These are phyloP conservation scores for Drosophila rubida DNA, from an alignment of 2,888 invertebrate genomes.

Conservation along the genomic window DNA sequence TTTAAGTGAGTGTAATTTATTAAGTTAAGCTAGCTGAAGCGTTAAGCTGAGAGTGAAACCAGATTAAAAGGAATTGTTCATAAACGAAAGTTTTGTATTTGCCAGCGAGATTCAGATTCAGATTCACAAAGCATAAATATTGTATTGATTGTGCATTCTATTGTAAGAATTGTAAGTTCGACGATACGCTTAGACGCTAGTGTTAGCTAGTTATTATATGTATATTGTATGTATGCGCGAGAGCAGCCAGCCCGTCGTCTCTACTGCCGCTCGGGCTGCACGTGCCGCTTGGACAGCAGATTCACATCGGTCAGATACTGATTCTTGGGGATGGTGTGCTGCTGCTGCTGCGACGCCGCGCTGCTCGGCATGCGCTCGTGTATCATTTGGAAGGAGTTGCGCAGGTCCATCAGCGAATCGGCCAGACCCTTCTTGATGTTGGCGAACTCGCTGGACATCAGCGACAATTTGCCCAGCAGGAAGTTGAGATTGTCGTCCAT, in stretches of 20 bases:
- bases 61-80: slow-evolving; percentile 41
- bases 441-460: slow-evolving; percentile 94
- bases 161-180: slow-evolving; percentile 41
- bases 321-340: slow-evolving; percentile 85
- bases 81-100: slow-evolving; percentile 62
- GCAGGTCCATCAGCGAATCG: slow-evolving; percentile 89
- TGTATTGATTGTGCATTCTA: slow-evolving; percentile 7
- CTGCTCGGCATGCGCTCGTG: slow-evolving; percentile 86
- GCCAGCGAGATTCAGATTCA: too few relatives aligned
- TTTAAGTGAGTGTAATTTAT: slow-evolving; percentile 15
- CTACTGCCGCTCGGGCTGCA: slow-evolving; percentile 45
- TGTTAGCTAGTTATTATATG: slow-evolving; percentile 43
- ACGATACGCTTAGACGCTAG: slow-evolving; percentile 51
- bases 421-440: slow-evolving; percentile 91
- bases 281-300: slow-evolving; percentile 80
- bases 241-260: neutral
- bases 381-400: slow-evolving; percentile 88
- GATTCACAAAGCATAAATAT: slow-evolving; percentile 53
- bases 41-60: slow-evolving; percentile 30
- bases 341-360: slow-evolving; percentile 86
- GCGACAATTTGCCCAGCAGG: slow-evolving; percentile 90
- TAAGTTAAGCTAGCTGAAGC: neutral
- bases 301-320: slow-evolving; percentile 83
- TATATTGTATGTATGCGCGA: slow-evolving; percentile 32
- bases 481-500: slow-evolving; percentile 94